Evolutionary conservation across 2,113 vertebrate genomes (phyloP), one percentile per base, ranked within the genome.

Genomic region (Sisor rabdophorus): DNA sequence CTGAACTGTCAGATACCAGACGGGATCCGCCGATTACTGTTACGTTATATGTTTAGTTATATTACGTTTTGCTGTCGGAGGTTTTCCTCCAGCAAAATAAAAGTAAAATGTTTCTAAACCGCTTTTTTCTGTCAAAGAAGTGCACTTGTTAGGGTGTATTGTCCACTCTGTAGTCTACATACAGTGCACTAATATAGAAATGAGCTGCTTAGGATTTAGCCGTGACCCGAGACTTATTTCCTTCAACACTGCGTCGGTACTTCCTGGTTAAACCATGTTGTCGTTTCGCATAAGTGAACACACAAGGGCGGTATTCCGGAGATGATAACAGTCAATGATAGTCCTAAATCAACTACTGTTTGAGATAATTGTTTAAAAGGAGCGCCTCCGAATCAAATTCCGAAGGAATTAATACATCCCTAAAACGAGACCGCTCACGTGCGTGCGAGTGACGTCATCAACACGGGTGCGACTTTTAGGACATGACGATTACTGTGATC

Each of bases 181-280:
- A 11, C 15, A 73, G 55, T 60, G 44, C 56, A 20, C 44, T 30
- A 1, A 10, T 13, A 6, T 3, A n/a, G 4, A 4, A 11, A 19
- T 19, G 17, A 30, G 11, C 61, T 75, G 56, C 78, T 81, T 68
- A 44, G 16, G 44, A 50, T 26, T 28, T 17, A 1, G 15, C 64
- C 64, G 2, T 9, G 8, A 26, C 40, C 74, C 61, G 77, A 79
- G 9, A 28, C n/a, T 87, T 73, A 83, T 86, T 89, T 91, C 84
- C 88, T 83, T 83, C 83, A 89, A 90, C 89, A 91, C 75, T 67
- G 65, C 69, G 58, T 55, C n/a, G 40, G 8, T 60, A 77, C 90
- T 93, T 93, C 92, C 92, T 22, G 92, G 84, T 79, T 83, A 75
- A 47, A 87, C 86, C 89, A 90, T 65, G 81, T 68, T 0, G 26